These are phyloP conservation scores for Promerops cafer DNA, from an alignment of 2,113 vertebrate species.

Conservation along the genomic window DNA sequence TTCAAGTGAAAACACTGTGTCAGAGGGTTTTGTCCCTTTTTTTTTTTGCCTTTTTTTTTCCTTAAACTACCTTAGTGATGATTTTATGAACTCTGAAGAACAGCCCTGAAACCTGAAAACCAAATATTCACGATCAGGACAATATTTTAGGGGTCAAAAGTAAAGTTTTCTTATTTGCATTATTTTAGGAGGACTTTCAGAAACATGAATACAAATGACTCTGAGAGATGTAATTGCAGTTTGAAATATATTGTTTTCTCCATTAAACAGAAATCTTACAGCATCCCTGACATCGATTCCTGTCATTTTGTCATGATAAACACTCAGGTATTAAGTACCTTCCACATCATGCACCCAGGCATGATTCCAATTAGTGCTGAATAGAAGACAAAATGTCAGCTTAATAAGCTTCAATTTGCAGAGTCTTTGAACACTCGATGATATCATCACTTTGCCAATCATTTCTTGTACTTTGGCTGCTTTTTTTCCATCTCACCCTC, in stretches of 20 bases:
- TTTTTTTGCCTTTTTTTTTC: neutral
- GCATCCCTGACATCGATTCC: slow-evolving; percentile 41
- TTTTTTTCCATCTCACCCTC: slow-evolving; percentile 42
- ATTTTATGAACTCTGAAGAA: neutral
- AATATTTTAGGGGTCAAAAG: neutral
- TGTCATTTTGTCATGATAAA: slow-evolving; percentile 63
- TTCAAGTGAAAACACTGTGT: slow-evolving; percentile 38
- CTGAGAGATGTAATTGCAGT: slow-evolving; percentile 4
- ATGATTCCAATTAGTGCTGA: slow-evolving; percentile 69
- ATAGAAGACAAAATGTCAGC: slow-evolving; percentile 63
- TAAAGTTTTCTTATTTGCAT: neutral
- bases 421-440: slow-evolving; percentile 76
- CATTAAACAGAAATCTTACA: slow-evolving; percentile 25
- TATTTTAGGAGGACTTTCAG: neutral
- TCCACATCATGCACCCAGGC: slow-evolving; percentile 45
- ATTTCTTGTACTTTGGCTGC: slow-evolving; percentile 49
- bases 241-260: slow-evolving; percentile 32
- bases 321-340: slow-evolving; percentile 53
- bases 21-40: neutral
- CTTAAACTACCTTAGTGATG: neutral
- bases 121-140: neutral
- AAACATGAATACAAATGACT: neutral
- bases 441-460: slow-evolving; percentile 79
- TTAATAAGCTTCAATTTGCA: slow-evolving; percentile 70
- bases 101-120: neutral